Percentiles rank a stretch among this genome's conserved stretches.
These are phyloP conservation scores for Netelia inedita DNA, from an alignment of 2,888 invertebrate genomes.

Conservation along the genomic window DNA sequence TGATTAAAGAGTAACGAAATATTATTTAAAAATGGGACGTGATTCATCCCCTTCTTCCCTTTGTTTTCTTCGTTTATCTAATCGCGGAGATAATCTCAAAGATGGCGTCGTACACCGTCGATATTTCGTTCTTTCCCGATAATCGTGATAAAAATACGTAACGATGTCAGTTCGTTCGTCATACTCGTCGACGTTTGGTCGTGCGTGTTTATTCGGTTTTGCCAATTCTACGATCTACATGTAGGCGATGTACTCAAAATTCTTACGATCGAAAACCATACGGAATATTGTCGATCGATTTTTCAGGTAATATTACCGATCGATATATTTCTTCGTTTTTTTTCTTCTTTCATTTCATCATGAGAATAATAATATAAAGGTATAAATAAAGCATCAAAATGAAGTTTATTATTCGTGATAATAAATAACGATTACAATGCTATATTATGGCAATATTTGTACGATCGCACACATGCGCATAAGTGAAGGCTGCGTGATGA, in stretches of 20 bases:
- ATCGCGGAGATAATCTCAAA: not conserved
- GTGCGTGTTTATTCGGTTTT: not conserved
- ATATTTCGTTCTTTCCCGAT: not conserved
- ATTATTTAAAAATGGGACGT: constrained; percentile 55
- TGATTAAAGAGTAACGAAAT: constrained; percentile 70
- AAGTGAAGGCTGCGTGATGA: not conserved
- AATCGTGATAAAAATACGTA: not conserved
- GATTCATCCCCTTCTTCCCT: not conserved
- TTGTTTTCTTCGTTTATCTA: constrained; percentile 1
- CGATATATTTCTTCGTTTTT: not conserved
- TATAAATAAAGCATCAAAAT: not conserved
- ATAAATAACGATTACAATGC: too few relatives aligned
- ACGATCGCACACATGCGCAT: not conserved
- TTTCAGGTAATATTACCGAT: constrained; percentile 70
- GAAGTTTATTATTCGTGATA: too few relatives aligned
- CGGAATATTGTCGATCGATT: constrained; percentile 67
- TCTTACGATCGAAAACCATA: constrained; percentile 58
- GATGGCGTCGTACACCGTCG: not conserved
- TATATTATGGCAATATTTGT: not conserved
- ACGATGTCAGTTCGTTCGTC: not conserved
- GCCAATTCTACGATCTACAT: not conserved
- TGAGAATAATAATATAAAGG: not conserved
- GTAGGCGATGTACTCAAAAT: constrained; percentile 45
- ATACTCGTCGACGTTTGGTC: not conserved
- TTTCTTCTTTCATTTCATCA: not conserved